Base-by-base conservation (phyloP, 1,140 invertebrate genomes). In the Ostrea denselamellosa region DNA sequence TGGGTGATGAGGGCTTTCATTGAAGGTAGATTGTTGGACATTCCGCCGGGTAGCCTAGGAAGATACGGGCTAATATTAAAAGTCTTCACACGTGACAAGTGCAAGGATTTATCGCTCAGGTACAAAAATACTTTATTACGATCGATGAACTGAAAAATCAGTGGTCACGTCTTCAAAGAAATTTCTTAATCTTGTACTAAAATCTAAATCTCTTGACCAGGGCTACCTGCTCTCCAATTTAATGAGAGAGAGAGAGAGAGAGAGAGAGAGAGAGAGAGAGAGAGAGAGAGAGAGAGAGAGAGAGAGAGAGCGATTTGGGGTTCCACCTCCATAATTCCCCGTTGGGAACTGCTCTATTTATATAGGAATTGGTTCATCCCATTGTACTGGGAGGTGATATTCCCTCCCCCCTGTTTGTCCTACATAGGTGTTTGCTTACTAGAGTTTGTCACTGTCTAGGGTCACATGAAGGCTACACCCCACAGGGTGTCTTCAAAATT, bases 21-120 rank as follows among this genome's bases (percentile, higher is more conserved):
- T 71, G 68, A 71, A 28, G 68, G 68, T 71, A 71, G 68, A 71
- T 71, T 34, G 68, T 71, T 71, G 68, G 68, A 71, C 68, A 71
- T 71, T 71, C 25, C 9, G 28, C 25, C 68, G 28, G 68, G 68
- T 71, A 71, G 68, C 25, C 22, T 44, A 25, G 68, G 68, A 28
- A 28, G 68, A 25, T 71, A 71, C 68, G 68, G 68, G 68, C 12
- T 17, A 25, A 71, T 71, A 71, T 71, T 71, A 71, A 71, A 71
- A 71, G 68, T 71, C 68, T 25, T 25, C 68, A 25, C 68, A 71
- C 25, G 9, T 28, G 68, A 71, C 68, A 34, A 34, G 68, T 71
- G 68, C 22, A 71, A 8, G 68, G 68, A 71, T 71, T 71, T 71
- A 71, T 71, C 68, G 12, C 22, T 14, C 9, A 34, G 68, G 68